Base-by-base conservation (phyloP, 1,140 invertebrate species). In the Aphelenchoides besseyi region DNA sequence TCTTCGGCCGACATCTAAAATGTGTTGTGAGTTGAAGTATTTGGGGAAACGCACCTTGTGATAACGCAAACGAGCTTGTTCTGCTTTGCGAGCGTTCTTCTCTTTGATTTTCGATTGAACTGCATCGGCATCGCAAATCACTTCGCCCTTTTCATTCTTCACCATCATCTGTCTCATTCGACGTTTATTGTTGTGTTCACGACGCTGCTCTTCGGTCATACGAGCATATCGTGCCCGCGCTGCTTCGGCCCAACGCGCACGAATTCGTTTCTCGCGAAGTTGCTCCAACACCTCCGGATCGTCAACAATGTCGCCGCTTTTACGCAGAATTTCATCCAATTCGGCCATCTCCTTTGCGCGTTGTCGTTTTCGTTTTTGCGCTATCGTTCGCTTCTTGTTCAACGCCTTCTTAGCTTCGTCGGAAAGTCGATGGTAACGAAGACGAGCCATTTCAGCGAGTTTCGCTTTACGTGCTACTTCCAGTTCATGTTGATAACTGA, bases 341-440 rank as follows among this genome's bases (percentile, higher is more conserved):
- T 77, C 76, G 30, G 70, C 70, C 62, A 77, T 59, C 35, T 77
- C 75, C 48, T 78, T 77, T 35, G 77, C 75, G 16, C 75, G 63
- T 70, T 77, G 75, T 29, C 74, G 68, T 35, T 77, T 77, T 3
- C 75, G 41, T 29, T 78, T 77, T 35, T 77, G 75, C 12, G 75
- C 75, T 33, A 72, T 30, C 12, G 75, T 77, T 36, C 75, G 23
- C 36, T 77, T 77, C 9, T 78, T 28, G 53, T 77, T 77, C 32
- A 77, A 62, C 18, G 69, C 68, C 48, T 77, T 77, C 52, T 77
- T 77, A 53, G 78, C 63, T 23, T 77, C 75, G 5, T 63, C 37
- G 33, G 63, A 67, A 5, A 77, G 52, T n/a, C 71, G 64, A 32
- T 77, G 75, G 35, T 77, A 77, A n/a, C 74, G 55, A 18, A 41